Evolutionary conservation across 2,113 vertebrate species (phyloP).

Genomic region (Vulpes lagopus): DNA sequence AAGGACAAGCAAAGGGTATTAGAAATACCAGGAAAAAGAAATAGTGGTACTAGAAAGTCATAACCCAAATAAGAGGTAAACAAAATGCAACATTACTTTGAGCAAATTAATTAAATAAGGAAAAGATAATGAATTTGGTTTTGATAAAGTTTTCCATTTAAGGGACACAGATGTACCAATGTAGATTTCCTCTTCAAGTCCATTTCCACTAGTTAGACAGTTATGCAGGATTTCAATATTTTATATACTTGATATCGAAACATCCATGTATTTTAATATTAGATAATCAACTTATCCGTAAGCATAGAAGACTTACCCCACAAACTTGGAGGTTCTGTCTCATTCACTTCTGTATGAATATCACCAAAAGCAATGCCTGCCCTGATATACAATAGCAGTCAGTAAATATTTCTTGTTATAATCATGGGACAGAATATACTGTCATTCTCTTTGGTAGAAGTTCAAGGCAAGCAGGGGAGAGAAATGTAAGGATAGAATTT

Average conservation of each 20-base stretch:
- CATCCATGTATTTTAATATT: conserved; percentile 1
- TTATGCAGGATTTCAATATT: background rate
- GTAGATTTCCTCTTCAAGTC: background rate
- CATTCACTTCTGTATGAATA: background rate
- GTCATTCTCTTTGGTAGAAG: background rate
- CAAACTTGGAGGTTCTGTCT: background rate
- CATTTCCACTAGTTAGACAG: background rate
- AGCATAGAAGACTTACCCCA: background rate
- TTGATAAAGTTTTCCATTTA: background rate
- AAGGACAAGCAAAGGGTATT: background rate
- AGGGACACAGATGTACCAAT: background rate
- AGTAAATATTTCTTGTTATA: background rate
- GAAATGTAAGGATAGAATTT: background rate
- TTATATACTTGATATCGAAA: background rate
- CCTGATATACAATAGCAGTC: background rate
- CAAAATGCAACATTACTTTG: background rate
- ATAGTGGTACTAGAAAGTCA: background rate
- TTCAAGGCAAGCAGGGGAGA: background rate
- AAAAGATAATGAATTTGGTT: background rate
- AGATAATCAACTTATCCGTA: background rate
- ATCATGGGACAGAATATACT: background rate
- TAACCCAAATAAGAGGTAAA: conserved; percentile 21
- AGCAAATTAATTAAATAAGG: background rate
- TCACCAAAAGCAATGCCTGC: background rate
- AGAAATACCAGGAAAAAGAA: conserved; percentile 24